A percentile compares a stretch with the other conserved stretches of the same genome.
phyloP scores from a whole-genome alignment of 2,888 invertebrate genomes.

The Thalpophila matura region DNA sequence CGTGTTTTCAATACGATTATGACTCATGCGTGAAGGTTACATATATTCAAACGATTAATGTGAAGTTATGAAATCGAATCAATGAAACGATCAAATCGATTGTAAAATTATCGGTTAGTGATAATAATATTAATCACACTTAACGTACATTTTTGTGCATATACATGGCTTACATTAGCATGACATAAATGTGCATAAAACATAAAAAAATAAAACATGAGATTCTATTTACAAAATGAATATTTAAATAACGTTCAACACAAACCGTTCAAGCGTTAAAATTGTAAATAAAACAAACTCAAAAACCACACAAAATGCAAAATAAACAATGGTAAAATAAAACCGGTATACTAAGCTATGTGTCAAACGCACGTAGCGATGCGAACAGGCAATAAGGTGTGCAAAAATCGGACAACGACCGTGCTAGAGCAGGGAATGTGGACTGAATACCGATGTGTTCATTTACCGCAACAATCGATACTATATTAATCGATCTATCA shows the following conservation, averaged over 20 bases:
- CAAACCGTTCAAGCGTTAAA: conserved; percentile 60
- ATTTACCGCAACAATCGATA: conserved; percentile 67
- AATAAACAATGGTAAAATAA: conserved; percentile 72
- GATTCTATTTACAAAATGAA: conserved; percentile 43
- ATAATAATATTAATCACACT: conserved; percentile 41
- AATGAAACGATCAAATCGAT: conserved; percentile 52
- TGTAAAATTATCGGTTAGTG: conserved; percentile 27
- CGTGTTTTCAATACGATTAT: conserved; percentile 47
- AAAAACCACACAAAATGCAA: conserved; percentile 74
- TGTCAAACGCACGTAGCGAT: conserved; percentile 78
- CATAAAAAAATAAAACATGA: conserved; percentile 25
- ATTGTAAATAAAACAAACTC: conserved; percentile 60
- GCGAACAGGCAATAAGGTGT: conserved; percentile 86
- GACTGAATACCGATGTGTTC: conserved; percentile 78
- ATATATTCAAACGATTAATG: conserved; percentile 61
- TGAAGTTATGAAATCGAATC: conserved; percentile 56
- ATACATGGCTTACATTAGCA: conserved; percentile 29
- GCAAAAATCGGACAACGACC: conserved; percentile 81
- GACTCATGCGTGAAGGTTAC: conserved; percentile 66
- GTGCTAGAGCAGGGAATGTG: conserved; percentile 83
- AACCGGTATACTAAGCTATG: conserved; percentile 76
- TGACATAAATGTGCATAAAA: conserved; percentile 44
- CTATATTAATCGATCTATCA: conserved; percentile 62
- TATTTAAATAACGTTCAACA: conserved; percentile 54
- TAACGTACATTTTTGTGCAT: conserved; percentile 27